Conservation (phyloP, 1,140 invertebrate genomes). For the Penaeus vannamei region DNA sequence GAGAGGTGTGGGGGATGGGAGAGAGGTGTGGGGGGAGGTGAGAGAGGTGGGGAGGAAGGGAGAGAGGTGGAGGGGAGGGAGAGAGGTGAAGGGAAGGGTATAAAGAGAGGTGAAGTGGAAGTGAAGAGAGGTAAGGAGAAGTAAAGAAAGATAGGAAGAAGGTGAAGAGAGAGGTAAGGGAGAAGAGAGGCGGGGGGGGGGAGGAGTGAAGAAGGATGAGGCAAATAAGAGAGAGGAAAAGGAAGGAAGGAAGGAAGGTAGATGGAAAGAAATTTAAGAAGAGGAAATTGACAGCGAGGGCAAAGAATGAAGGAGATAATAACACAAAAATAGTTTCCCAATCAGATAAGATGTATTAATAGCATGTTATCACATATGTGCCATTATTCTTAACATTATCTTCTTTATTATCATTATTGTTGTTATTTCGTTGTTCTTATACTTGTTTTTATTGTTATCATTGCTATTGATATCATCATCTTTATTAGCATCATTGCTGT, state of each 20-base stretch:
- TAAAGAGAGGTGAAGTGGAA: not conserved
- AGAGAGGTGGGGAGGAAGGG: not conserved
- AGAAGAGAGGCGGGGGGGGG: not conserved
- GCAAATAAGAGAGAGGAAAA: not conserved
- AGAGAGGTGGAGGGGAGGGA: not conserved
- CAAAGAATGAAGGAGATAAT: not conserved
- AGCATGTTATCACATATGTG: no score
- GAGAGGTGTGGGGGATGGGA: no score
- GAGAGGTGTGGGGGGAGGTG: no score
- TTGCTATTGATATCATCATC: no score
- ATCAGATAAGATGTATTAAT: no score
- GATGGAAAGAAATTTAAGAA: not conserved
- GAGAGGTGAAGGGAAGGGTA: not conserved
- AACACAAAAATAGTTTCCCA: no score
- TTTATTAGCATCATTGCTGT: no score
- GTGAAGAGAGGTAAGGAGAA: not conserved
- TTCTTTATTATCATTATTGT: no score
- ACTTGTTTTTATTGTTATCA: no score
- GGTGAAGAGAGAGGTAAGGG: no score
- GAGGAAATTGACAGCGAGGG: not conserved
- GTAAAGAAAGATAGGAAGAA: not conserved
- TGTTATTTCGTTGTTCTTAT: no score
- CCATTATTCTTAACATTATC: no score
- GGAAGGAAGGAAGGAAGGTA: not conserved
- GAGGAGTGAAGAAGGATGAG: not conserved